Conservation (phyloP, 2,797 vertebrate genomes). For the Diceros bicornis region DNA sequence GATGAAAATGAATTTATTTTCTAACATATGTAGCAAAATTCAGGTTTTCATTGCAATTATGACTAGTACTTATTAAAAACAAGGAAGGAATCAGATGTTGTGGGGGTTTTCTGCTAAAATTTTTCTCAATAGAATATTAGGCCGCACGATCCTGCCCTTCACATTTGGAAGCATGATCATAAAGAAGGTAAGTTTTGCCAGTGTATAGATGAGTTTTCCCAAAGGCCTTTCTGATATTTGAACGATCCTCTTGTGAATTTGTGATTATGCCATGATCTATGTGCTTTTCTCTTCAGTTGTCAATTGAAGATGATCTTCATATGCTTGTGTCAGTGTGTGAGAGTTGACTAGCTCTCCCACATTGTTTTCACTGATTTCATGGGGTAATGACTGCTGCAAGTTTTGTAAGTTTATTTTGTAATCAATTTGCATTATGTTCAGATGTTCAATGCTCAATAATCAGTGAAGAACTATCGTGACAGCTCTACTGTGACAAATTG, state of each 20-base stretch:
- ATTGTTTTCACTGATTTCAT: fast-evolving
- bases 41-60: not conserved
- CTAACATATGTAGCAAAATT: not conserved
- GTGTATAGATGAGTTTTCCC: fast-evolving
- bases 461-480: fast-evolving
- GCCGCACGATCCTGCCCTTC: not conserved
- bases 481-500: fast-evolving
- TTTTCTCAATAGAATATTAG: fast-evolving
- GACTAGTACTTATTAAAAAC: not conserved
- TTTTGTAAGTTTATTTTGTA: not conserved
- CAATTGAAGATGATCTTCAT: fast-evolving
- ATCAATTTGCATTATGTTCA: not conserved
- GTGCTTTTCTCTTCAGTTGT: fast-evolving
- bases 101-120: not conserved
- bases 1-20: not conserved
- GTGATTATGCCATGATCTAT: fast-evolving
- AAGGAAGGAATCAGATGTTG: fast-evolving
- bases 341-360: fast-evolving
- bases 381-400: fast-evolving
- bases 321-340: fast-evolving
- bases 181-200: not conserved
- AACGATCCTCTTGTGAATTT: not conserved
- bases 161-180: fast-evolving
- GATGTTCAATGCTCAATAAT: fast-evolving
- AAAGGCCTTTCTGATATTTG: not conserved